Evolutionary conservation across 2,797 vertebrate genomes (phyloP), one percentile per base, ranked within the genome.

Genomic region (Alfaro cultratus): DNA sequence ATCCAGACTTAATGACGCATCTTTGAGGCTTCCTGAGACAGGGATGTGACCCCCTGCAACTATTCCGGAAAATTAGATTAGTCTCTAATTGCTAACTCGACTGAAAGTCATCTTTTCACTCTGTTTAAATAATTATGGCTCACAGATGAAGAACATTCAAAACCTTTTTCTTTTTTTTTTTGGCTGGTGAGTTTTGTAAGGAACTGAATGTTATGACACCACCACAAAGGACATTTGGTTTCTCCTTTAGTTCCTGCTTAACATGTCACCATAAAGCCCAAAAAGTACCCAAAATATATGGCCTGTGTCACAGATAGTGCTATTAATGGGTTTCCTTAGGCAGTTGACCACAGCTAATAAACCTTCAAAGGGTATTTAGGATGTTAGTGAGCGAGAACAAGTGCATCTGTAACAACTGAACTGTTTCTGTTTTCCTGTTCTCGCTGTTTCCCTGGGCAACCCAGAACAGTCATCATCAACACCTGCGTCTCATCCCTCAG

Each of bases 1-100:
- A 82, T 15, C 76, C 81, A 81, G 83, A 80, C 74, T 80, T 21
- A 83, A 91, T 87, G 75, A 80, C 74, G 75, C 51, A 75, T 79
- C 76, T 87, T 86, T 85, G 49, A 82, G 81, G 71, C 80, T 76
- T 82, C 71, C 77, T 74, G 64, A 77, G 71, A 62, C 45, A 72
- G 75, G 5, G 29, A 77, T 67, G 74, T 76, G 73, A 84, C 74
- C 36, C 80, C 79, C 62, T 12, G 73, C 74, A 81, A 79, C 11
- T 76, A 41, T 64, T 77, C 46, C 64, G 26, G 41, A 21, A 75
- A 74, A 62, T 79, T 47, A 71, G 76, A 77, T 85, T 79, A 82
- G 45, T 39, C 15, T 53, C 26, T 75, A 75, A 80, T 67, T 57
- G 72, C 39, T 46, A 26, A 68, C 0, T 29, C 2, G 0, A 53